Conservation (phyloP, 2,113 vertebrate species). For the Alligator sinensis region DNA sequence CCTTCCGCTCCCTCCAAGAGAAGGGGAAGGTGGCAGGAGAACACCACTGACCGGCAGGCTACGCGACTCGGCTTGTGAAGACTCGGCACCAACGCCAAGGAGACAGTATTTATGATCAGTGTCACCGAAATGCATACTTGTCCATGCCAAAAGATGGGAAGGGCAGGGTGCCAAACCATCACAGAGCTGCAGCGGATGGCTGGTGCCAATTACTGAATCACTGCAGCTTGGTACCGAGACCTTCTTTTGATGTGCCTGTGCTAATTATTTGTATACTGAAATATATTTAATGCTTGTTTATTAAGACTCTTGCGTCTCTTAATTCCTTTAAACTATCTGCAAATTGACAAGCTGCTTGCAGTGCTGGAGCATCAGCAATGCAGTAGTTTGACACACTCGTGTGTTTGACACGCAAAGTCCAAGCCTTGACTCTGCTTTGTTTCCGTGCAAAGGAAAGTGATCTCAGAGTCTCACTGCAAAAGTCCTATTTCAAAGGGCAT, state of each 20-base stretch:
- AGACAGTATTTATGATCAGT: background rate
- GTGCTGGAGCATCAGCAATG: fast-evolving
- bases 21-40: background rate
- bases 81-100: fast-evolving
- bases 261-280: background rate
- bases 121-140: background rate
- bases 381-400: too few relatives aligned
- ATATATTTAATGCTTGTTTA: background rate
- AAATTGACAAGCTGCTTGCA: background rate
- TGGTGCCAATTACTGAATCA: background rate
- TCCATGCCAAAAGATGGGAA: background rate
- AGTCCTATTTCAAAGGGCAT: too few relatives aligned
- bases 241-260: background rate
- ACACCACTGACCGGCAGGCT: background rate
- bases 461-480: too few relatives aligned
- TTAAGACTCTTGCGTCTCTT: background rate
- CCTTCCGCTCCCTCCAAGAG: background rate
- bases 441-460: too few relatives aligned
- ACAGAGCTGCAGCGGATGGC: background rate
- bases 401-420: too few relatives aligned
- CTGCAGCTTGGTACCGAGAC: background rate
- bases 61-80: background rate
- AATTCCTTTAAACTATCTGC: background rate
- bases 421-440: too few relatives aligned
- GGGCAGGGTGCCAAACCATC: background rate